A percentile compares a stretch with the other conserved stretches of the same genome.
phyloP scores from a whole-genome alignment of 2,797 vertebrate species.

The Karalla daura region DNA sequence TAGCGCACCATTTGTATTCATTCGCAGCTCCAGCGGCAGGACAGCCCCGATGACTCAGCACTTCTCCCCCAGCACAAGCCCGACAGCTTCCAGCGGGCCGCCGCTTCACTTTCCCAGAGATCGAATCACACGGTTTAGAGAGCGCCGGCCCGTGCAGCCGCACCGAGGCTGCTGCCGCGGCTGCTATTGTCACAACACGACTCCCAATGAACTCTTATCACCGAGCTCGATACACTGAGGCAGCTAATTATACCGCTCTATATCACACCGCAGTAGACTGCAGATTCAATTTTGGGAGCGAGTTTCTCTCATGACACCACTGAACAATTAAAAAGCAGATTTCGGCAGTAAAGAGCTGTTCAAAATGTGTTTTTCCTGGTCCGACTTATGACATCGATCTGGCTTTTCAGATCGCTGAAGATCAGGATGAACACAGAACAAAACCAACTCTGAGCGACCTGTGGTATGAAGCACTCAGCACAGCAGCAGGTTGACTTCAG shows the following conservation, averaged over 20 bases:
- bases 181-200: constrained; percentile 4
- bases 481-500: constrained; percentile 4
- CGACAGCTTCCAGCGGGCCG: constrained; percentile 10
- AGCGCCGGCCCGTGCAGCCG: constrained; percentile 22
- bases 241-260: constrained; percentile 15
- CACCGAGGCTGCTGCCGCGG: not conserved
- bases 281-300: not conserved
- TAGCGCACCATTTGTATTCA: constrained; percentile 72
- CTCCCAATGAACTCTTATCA: constrained; percentile 24
- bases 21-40: constrained; percentile 58
- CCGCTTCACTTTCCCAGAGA: constrained; percentile 30
- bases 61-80: constrained; percentile 61
- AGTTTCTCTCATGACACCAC: not conserved
- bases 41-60: constrained; percentile 79
- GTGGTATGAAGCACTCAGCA: not conserved
- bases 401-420: not conserved
- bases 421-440: constrained; percentile 13
- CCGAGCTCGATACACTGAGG: constrained; percentile 2
- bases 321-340: not conserved
- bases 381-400: constrained; percentile 1
- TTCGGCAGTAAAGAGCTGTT: not conserved
- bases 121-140: constrained; percentile 48
- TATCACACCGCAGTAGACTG: not conserved
- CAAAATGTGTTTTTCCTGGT: constrained; percentile 3
- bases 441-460: constrained; percentile 8